Evolutionary conservation across 2,113 vertebrate species (phyloP), one percentile per base, ranked within the genome.

Genomic region (Vulpes ferrilata): DNA sequence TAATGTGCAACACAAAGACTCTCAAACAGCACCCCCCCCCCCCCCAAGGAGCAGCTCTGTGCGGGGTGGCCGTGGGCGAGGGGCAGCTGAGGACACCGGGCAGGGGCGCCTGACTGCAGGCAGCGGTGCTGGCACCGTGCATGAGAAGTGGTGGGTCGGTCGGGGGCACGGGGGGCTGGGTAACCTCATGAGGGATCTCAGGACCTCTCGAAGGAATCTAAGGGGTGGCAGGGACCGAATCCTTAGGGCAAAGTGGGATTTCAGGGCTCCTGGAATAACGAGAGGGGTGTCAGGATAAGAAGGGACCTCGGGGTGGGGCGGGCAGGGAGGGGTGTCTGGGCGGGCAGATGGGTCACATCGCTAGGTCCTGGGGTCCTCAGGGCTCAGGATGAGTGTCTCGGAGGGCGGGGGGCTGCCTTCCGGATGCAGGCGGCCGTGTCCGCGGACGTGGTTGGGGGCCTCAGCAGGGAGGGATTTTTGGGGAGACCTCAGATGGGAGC

Each of bases 1-100:
- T 99, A 99, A 98, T 98, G 96, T 35, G 92, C 38, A 73, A 91
- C 64, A 90, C 96, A 92, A 87, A 95, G 96, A 93, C 86, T 90
- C 73, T 55, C 92, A 35, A 62, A 48, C 27, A 89, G 17, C 7
- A 43, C 43, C 43, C 43, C 5, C 38, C 38, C 4, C 43, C 25
- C 83, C 95, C 65, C 88, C 79, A 7, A 97, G 88, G 9, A 84
- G 92, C 0, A 0, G 7, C 0, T 94, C 93, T 97, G 87, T 82
- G 3, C 69, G 32, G 92, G 79, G 60, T 9, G 48, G 57, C 38
- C 3, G 30, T 6, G 43, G 48, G 32, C 22, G 8, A 32, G 32
- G 27, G 69, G 57, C 32, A 82, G 90, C 88, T 27, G 43, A 55
- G 11, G 64, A 10, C 17, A 9, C 7, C 0, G 0, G 89, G 25